Evolutionary conservation across 1,140 invertebrate genomes (phyloP), one percentile per base, ranked within the genome.

Genomic region (Andricus grossulariae): DNA sequence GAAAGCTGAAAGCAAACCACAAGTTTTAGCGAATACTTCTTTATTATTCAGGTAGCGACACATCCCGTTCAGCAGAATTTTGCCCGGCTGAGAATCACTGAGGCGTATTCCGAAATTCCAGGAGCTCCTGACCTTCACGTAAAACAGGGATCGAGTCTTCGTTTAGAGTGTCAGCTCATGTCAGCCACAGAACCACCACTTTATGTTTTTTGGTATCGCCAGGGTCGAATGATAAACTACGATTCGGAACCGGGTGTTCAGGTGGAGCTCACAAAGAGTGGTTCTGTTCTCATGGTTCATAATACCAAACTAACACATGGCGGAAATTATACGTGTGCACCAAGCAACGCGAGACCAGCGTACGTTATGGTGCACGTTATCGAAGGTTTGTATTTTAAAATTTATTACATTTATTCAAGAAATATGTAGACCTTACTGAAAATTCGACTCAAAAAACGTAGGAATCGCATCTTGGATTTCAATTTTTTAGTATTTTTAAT

Each of bases 131-230:
- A 96, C 88, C 91, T 96, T 39, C 94, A 95, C 84, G 94, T 96
- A 45, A 94, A 95, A 83, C 94, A 94, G 82, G 95, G 95, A 21
- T 95, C 95, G 21, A 94, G 93, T 73, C 90, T 96, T 74, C 92
- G 94, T 70, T 88, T 96, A 76, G 94, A 95, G 83, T 96, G 95
- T 89, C 93, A 94, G 82, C 91, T 96, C 54, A 93, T 92, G 83
- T 93, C 94, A 55, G 94, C 94, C 52, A 96, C 95, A 15, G 95
- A 96, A 86, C 92, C 94, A 66, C 95, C 96, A 2, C 91, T 94
- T n/a, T 96, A 94, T 90, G 94, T 96, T 54, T 96, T 96, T 90
- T 96, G 95, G 95, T 96, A 95, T 88, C 94, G 95, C 86, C 93
- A 95, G 82, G 93, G 93, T 73, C 93, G 93, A 77, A 95, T 95